Base-by-base conservation (phyloP, 2,113 vertebrate genomes). In the Eptesicus fuscus region DNA sequence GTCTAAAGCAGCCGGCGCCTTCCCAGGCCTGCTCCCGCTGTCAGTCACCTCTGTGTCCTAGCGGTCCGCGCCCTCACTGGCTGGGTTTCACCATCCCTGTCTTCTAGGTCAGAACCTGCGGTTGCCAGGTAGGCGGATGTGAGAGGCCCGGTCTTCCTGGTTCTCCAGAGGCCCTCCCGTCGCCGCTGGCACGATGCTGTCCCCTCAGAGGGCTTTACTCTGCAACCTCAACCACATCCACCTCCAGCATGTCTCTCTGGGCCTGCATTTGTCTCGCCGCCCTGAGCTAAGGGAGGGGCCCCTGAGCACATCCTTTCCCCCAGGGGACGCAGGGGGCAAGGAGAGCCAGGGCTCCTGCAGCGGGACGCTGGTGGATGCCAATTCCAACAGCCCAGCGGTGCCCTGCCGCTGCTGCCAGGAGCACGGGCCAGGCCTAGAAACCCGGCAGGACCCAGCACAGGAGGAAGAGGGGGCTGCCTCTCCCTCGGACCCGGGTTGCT, bases 351-450 rank as follows among this genome's bases (percentile, higher is more conserved):
- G 83, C 5, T 86, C 93, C 17, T 97, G 96, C 94, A 80, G 96
- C n/a, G 95, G 97, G 70, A 59, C 96, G 56, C 77, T 98, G 3
- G 98, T 99, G 78, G 99, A 99, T 35, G 98, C 99, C 44, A 99
- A 99, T 95, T 99, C 99, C 98, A 99, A 99, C 83, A 99, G 98
- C 7, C 99, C 99, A 0, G 99, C 98, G 1, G 95, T 99, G 93
- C 99, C 99, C 6, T 99, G 99, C 92, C 98, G 97, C 1, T 99
- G 99, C 40, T 99, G 99, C 0, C 98, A 98, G 56, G 98, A 98
- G 12, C 99, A 99, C 74, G 90, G 98, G 0, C 97, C 98, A 97
- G 92, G 98, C 11, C 83, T 98, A 37, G 98, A 97, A 73, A 97
- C 95, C 76, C 96, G 73, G 65, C 94, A 76, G 53, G 96, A 91